Evolutionary conservation across 2,888 invertebrate species (phyloP), one percentile per base, ranked within the genome.

Genomic region (Metacarcinus magister): DNA sequence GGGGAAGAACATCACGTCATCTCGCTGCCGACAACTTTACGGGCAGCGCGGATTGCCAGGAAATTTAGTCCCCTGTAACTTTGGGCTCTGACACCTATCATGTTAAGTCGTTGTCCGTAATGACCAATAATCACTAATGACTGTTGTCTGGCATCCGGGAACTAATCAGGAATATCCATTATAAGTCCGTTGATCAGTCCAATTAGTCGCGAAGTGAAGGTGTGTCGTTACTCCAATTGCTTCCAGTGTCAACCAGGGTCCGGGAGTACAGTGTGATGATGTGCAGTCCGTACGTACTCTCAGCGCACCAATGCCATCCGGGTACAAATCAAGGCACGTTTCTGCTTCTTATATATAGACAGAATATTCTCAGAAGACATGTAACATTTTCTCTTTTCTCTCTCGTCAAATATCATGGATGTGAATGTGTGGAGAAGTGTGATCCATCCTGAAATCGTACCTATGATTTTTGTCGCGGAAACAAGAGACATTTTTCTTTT

Each of bases 61-160:
- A 82, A 82, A 82, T 82, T 82, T 82, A 7, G 82, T 82, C 82
- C 19, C 82, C 0, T 8, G 32, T 82, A 82, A 82, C 82, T 82
- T 82, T 28, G 32, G 32, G 82, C 28, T n/a, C 19, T 32, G 32
- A 82, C 82, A 82, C 82, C 0, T 32, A 8, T 82, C 82, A 5
- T 82, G 32, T 10, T 82, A 7, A 82, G 28, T 32, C 82, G 32
- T 82, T 28, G 82, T 82, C 82, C 82, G 82, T 82, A 82, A 82
- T 82, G 82, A 82, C 82, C 82, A 82, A 82, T 82, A 82, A 82
- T 82, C 32, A 32, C 82, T 32, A 32, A 82, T 82, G 82, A 82
- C 82, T 32, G 67, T n/a, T 82, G 82, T 32, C 82, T 8, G 82
- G 82, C 82, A 32, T 82, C 82, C 28, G 82, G 82, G 32, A 82